Evolutionary conservation across 2,888 invertebrate species (phyloP).

Genomic region (Parnassius apollo): DNA sequence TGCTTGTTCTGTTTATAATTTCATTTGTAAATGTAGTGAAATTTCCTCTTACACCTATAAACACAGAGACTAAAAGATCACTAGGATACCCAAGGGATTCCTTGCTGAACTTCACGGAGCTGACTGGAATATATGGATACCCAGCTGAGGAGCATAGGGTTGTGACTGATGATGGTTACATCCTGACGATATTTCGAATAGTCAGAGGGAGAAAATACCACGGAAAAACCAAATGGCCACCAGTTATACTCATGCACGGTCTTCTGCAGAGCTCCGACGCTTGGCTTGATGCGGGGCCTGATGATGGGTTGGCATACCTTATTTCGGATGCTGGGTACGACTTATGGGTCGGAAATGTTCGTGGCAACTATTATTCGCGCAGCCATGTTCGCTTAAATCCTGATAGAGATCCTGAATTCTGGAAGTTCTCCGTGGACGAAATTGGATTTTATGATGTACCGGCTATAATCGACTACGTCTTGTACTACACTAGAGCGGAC

Average conservation of each 20-base stretch:
- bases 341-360: slow-evolving; percentile 62
- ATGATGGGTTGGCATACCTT: slow-evolving; percentile 44
- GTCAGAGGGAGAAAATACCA: slow-evolving; percentile 41
- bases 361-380: slow-evolving; percentile 84
- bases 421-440: slow-evolving; percentile 85
- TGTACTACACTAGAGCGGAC: slow-evolving; percentile 65
- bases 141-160: slow-evolving; percentile 51
- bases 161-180: slow-evolving; percentile 58
- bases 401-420: slow-evolving; percentile 61
- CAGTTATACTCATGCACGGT: slow-evolving; percentile 57
- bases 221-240: slow-evolving; percentile 27
- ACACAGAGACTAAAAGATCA: slow-evolving; percentile 37
- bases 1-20: slow-evolving; percentile 37
- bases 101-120: slow-evolving; percentile 33
- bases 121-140: slow-evolving; percentile 45
- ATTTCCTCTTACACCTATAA: slow-evolving; percentile 35
- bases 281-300: slow-evolving; percentile 48
- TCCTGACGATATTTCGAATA: slow-evolving; percentile 54
- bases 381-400: slow-evolving; percentile 72
- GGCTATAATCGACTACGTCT: slow-evolving; percentile 74
- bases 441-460: slow-evolving; percentile 87
- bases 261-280: slow-evolving; percentile 53
- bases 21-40: slow-evolving; percentile 35
- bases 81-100: slow-evolving; percentile 41
- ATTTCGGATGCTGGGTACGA: slow-evolving; percentile 82